A percentile compares a stretch with the other conserved stretches of the same genome.
These are phyloP conservation scores for Excalfactoria chinensis DNA, from an alignment of 2,113 vertebrate genomes.

Conservation along the genomic window DNA sequence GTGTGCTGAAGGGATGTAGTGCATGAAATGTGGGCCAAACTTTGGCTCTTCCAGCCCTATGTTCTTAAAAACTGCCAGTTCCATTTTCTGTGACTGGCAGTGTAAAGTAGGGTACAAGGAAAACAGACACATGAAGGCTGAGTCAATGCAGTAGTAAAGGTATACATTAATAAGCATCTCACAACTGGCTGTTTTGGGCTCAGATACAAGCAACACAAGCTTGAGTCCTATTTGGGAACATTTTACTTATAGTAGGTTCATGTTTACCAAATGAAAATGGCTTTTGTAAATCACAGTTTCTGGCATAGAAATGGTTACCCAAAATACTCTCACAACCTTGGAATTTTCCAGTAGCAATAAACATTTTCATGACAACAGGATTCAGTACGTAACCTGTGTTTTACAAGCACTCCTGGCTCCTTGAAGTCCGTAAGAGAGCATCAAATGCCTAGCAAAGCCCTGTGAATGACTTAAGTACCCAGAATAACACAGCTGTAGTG, in stretches of 20 bases:
- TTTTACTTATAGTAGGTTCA: neutral
- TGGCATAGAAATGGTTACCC: neutral
- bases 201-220: neutral
- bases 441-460: neutral
- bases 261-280: neutral
- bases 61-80: neutral
- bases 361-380: neutral
- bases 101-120: neutral
- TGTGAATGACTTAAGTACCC: neutral
- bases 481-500: neutral
- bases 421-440: neutral
- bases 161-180: neutral
- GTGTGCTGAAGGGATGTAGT: neutral
- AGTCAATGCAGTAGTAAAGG: neutral
- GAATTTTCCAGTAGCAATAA: neutral
- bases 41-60: neutral
- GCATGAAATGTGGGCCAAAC: neutral
- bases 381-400: neutral
- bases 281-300: neutral
- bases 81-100: neutral
- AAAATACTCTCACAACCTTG: neutral
- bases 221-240: neutral
- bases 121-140: neutral
- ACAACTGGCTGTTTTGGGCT: slow-evolving; percentile 7
- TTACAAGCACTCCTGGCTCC: neutral